Conservation (phyloP, 2,797 vertebrate species). For the Mormyrops boulengeri region DNA sequence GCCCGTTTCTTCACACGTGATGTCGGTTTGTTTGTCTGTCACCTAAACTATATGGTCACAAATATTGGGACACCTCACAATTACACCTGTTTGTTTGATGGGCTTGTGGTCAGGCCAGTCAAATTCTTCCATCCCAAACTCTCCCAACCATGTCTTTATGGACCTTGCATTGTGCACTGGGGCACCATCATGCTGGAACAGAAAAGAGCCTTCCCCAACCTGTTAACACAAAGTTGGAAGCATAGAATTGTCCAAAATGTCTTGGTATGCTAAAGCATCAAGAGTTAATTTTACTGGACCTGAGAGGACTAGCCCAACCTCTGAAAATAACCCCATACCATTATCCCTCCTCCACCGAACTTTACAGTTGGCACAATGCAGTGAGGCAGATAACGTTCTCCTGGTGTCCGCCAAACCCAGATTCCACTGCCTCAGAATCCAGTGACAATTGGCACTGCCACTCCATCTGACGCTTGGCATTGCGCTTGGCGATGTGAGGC, state of each 20-base stretch:
- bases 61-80: neutral
- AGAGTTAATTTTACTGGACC: neutral
- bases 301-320: neutral
- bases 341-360: neutral
- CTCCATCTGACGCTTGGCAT: neutral
- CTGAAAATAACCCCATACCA: neutral
- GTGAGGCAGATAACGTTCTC: neutral
- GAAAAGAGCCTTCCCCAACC: neutral
- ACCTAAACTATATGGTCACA: neutral
- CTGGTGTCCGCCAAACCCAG: neutral
- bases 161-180: neutral
- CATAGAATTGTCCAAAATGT: neutral
- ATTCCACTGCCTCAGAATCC: neutral
- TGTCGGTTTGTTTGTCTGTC: neutral
- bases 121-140: neutral
- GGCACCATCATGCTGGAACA: neutral
- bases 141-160: neutral
- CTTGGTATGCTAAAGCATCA: neutral
- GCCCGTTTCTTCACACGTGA: neutral
- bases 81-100: neutral
- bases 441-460: neutral
- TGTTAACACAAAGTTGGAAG: neutral
- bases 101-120: neutral
- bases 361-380: neutral
- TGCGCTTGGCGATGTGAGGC: neutral